phyloP scores from a whole-genome alignment of 2,797 vertebrate species.

The Salmo trutta region DNA sequence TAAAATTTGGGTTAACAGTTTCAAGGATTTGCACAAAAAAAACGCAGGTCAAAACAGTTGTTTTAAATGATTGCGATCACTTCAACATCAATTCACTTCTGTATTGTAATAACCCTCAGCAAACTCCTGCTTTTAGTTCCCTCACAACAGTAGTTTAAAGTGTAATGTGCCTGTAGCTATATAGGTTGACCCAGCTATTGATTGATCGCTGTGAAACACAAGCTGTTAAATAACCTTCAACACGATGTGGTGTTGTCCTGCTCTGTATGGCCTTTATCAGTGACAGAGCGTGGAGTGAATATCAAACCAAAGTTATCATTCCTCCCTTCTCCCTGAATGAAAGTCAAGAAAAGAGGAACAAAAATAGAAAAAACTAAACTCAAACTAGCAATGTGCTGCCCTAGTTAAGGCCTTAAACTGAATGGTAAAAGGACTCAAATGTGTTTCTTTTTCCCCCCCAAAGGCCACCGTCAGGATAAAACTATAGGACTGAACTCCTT shows the following conservation, averaged over 20 bases:
- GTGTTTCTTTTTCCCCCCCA: constrained; percentile 15
- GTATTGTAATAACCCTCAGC: neutral
- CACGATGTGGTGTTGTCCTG: neutral
- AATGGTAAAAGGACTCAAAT: constrained; percentile 26
- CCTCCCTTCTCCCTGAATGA: neutral
- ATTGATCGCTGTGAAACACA: neutral
- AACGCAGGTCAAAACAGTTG: too few species aligned
- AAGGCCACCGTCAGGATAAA: constrained; percentile 46
- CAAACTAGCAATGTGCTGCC: neutral
- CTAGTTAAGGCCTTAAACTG: constrained; percentile 17
- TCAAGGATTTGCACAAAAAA: neutral
- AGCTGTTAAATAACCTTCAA: neutral
- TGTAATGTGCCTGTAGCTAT: neutral
- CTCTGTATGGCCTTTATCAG: neutral
- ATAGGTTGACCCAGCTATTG: neutral
- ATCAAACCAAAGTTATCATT: neutral
- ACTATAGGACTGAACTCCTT: constrained; percentile 33
- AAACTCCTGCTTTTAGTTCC: neutral
- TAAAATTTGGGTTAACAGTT: constrained; percentile 32
- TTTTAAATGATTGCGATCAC: too few species aligned
- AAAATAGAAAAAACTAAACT: neutral
- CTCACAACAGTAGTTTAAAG: neutral
- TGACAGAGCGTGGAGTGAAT: neutral
- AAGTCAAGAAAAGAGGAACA: neutral
- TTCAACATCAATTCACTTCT: too few species aligned